Evolutionary conservation across 2,797 vertebrate species (phyloP).

Genomic region (Cichlasoma orientale): DNA sequence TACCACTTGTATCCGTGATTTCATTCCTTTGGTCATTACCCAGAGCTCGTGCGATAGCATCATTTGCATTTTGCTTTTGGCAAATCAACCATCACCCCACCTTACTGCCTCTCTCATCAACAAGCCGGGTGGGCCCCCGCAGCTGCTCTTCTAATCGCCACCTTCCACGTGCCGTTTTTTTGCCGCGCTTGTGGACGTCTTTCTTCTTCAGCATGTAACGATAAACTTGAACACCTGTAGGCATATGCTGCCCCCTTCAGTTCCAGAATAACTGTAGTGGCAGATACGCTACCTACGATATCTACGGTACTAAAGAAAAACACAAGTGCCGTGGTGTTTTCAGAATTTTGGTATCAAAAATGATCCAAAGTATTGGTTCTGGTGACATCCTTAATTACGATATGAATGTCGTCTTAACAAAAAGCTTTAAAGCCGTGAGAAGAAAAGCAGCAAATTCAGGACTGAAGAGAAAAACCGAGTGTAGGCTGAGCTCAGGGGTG

Average conservation of each 20-base stretch:
- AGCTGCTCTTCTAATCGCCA: background rate
- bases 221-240: background rate
- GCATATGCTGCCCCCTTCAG: background rate
- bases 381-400: background rate
- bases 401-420: background rate
- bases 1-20: too few species aligned
- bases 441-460: conserved; percentile 27
- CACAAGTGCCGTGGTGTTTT: background rate
- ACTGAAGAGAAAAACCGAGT: conserved; percentile 20
- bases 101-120: background rate
- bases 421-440: background rate
- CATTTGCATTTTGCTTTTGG: background rate
- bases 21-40: too few species aligned
- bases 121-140: too few species aligned
- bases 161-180: background rate
- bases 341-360: background rate
- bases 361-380: background rate
- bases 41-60: background rate
- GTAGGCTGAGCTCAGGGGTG: conserved; percentile 41
- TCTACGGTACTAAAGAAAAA: background rate
- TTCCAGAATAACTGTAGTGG: background rate
- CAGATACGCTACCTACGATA: background rate
- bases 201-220: background rate
- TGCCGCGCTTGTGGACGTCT: background rate
- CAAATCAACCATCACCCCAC: too few species aligned